Evolutionary conservation across 2,113 vertebrate species (phyloP), one percentile per base, ranked within the genome.

Genomic region (Trogon melanurus): DNA sequence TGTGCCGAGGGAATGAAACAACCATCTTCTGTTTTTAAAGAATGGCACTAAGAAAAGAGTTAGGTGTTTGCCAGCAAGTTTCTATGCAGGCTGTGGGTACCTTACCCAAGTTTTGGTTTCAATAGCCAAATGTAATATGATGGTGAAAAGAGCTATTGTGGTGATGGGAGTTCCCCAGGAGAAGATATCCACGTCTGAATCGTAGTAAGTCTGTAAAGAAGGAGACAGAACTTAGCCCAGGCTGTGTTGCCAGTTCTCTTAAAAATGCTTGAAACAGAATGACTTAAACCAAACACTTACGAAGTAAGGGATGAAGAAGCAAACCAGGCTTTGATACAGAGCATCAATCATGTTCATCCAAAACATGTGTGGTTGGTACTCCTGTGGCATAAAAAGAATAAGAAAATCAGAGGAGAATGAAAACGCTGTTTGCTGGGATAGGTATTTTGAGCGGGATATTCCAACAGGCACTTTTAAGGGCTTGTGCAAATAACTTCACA

Each of bases 61-160:
- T 71, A 48, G 1, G 0, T 6, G 11, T 23, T 47, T 50, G 25
- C 26, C 60, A 70, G 8, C 1, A 5, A 44, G 25, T 50, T 81
- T 47, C 66, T 70, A 1, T 13, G 32, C 20, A 69, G 61, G 34
- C 12, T 45, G 6, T 50, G 66, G 27, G 18, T 47, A 86, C 34
- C 98, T 99, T 97, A 99, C 99, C 99, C 99, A 99, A 78, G 99
- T 99, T 98, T 99, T 99, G 88, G 99, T 99, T 98, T 99, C 99
- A 54, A 99, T 98, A 53, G 99, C 99, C 96, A 99, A 97, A 96
- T 99, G 99, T 64, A 99, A 91, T 85, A 99, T 98, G 93, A 99
- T 99, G 91, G 99, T 99, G 94, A 99, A 95, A 64, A 99, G 98
- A 3, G 99, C 98, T 32, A 98, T 91, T 16, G 99, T 98, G 25